These are phyloP conservation scores for Apotomis capreana DNA, from an alignment of 2,888 invertebrate genomes.

Conservation along the genomic window DNA sequence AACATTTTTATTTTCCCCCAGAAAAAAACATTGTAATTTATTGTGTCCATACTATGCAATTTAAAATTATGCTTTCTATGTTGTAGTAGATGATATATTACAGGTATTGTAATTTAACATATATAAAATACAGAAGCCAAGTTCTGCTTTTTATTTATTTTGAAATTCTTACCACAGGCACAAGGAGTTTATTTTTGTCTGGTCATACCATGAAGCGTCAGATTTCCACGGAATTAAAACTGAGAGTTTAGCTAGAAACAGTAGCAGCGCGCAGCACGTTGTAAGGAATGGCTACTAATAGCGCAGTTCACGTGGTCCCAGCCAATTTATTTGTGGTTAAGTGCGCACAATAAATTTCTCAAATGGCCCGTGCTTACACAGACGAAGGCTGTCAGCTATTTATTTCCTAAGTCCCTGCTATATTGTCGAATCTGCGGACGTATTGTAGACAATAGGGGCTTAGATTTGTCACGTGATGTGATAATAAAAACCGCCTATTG, in stretches of 20 bases:
- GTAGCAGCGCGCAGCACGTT: slow-evolving; percentile 52
- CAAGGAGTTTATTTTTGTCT: no score
- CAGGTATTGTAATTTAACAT: no score
- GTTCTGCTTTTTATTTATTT: no score
- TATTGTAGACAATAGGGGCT: slow-evolving; percentile 66
- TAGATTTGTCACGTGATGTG: slow-evolving; percentile 69
- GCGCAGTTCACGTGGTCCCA: slow-evolving; percentile 68
- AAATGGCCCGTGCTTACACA: slow-evolving; percentile 79
- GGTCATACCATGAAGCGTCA: no score
- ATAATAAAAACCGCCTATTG: slow-evolving; percentile 65
- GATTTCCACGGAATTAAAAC: no score
- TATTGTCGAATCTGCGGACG: slow-evolving; percentile 67
- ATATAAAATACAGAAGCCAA: no score
- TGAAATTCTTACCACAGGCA: no score
- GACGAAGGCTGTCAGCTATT: slow-evolving; percentile 77
- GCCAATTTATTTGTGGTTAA: slow-evolving; percentile 82
- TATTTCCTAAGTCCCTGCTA: slow-evolving; percentile 74
- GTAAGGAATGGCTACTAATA: slow-evolving; percentile 57
- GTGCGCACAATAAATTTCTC: slow-evolving; percentile 82
- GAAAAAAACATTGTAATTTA: no score
- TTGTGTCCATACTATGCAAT: no score
- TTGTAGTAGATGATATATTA: no score
- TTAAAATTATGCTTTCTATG: no score
- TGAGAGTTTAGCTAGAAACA: slow-evolving; percentile 55
- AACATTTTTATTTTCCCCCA: no score